Percentiles rank a stretch among this genome's conserved stretches.
Conservation (phyloP, 2,888 invertebrate species). For the Eupithecia tripunctaria region DNA sequence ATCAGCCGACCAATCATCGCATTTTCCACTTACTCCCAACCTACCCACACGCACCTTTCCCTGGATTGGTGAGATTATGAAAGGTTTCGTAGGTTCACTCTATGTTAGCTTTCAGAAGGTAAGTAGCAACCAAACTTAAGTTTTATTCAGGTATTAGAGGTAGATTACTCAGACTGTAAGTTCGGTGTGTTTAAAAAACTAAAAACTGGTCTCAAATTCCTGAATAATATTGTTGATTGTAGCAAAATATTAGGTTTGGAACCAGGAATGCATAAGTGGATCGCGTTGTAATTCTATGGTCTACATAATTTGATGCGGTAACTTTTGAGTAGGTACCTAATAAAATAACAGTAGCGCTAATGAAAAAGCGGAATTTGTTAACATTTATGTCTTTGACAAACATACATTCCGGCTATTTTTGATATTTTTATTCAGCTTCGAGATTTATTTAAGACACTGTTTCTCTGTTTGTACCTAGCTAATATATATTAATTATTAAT, state of each 20-base stretch:
- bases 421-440: background rate
- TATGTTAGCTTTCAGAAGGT: background rate
- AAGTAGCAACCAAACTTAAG: background rate
- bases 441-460: background rate
- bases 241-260: no score
- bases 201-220: no score
- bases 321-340: background rate
- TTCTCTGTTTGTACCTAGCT: background rate
- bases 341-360: background rate
- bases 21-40: conserved; percentile 41
- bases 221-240: no score
- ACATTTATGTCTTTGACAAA: background rate
- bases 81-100: background rate
- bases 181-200: no score
- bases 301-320: background rate
- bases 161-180: background rate
- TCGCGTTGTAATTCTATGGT: no score
- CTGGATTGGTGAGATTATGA: conserved; percentile 15
- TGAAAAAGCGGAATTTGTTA: background rate
- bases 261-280: no score
- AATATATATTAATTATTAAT: background rate
- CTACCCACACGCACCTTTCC: conserved; percentile 36
- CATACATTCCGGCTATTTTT: background rate
- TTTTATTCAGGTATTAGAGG: background rate
- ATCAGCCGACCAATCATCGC: conserved; percentile 43